Evolutionary conservation across 2,888 invertebrate genomes (phyloP).

Genomic region (Nemoura dubitans): DNA sequence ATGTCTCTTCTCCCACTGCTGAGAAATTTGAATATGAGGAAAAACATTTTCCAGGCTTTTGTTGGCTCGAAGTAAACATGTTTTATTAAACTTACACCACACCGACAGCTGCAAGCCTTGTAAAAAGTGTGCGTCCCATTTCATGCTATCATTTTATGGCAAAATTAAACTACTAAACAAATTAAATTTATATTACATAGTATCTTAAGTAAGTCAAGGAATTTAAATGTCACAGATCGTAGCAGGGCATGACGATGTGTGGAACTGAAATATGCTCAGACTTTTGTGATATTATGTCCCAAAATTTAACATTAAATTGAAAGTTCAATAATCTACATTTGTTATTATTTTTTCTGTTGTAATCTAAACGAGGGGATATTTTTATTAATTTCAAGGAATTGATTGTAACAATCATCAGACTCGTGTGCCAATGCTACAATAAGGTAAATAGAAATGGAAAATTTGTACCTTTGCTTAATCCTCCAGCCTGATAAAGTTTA

Average conservation of each 20-base stretch:
- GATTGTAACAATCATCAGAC: not conserved
- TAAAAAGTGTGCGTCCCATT: not conserved
- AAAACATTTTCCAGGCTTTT: not conserved
- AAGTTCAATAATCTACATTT: too few relatives aligned
- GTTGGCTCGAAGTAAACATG: not conserved
- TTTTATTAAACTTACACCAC: not conserved
- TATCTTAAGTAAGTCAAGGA: not conserved
- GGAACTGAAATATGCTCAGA: not conserved
- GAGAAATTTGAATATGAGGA: not conserved
- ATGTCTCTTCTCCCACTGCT: too few relatives aligned
- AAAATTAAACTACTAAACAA: not conserved
- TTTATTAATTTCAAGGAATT: not conserved
- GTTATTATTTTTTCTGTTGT: too few relatives aligned
- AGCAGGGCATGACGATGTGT: not conserved
- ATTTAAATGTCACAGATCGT: not conserved
- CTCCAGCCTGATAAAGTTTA: not conserved
- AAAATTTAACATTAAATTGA: too few relatives aligned
- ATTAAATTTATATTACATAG: not conserved
- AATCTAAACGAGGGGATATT: not conserved
- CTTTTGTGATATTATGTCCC: too few relatives aligned
- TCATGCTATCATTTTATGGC: not conserved
- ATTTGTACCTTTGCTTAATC: not conserved
- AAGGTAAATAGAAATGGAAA: not conserved
- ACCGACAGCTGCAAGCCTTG: not conserved
- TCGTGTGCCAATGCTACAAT: not conserved